Evolutionary conservation across 1,140 invertebrate genomes (phyloP), one percentile per base, ranked within the genome.

Genomic region (Diachasmimorpha longicaudata): DNA sequence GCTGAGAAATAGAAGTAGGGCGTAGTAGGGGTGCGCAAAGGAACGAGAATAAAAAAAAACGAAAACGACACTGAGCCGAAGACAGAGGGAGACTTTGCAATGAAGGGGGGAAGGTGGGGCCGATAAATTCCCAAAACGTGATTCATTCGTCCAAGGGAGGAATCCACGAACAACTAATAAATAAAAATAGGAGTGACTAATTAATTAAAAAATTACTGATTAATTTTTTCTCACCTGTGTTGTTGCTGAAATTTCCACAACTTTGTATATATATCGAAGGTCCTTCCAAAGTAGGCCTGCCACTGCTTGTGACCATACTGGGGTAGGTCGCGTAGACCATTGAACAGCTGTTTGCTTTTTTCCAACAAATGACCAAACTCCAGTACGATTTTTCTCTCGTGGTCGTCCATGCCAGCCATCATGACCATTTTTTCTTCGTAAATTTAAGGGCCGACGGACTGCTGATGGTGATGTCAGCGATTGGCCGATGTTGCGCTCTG

Each of bases 181-280:
- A n/a, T n/a, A n/a, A n/a, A n/a, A n/a, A n/a, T n/a, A n/a, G n/a
- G n/a, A n/a, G n/a, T n/a, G n/a, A n/a, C n/a, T 55, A 0, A 0
- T 55, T 55, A 5, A 14, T 5, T 23, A 66, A 52, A 13, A 52
- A 31, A 2, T 31, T 31, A 31, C 42, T 16, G 16, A 70, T 70
- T 14, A 42, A 37, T 70, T 70, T 70, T 44, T 39, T 76, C 85
- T 87, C 92, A 93, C 88, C 97, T 93, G 90, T 99, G 96, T 88
- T 98, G 96, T 87, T 99, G 97, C 88, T 99, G 98, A 89, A 97
- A 99, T 88, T 98, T 99, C 98, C 98, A 99, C 58, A 99, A 91
- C 90, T 98, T 98, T 37, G 97, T 98, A 90, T 99, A 99, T 70
- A 99, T 96, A 91, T 99, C 97, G 90, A 99, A 99, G 68, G 97